Evolutionary conservation across 2,888 invertebrate genomes (phyloP), one percentile per base, ranked within the genome.

Genomic region (Lysandra bellargus): DNA sequence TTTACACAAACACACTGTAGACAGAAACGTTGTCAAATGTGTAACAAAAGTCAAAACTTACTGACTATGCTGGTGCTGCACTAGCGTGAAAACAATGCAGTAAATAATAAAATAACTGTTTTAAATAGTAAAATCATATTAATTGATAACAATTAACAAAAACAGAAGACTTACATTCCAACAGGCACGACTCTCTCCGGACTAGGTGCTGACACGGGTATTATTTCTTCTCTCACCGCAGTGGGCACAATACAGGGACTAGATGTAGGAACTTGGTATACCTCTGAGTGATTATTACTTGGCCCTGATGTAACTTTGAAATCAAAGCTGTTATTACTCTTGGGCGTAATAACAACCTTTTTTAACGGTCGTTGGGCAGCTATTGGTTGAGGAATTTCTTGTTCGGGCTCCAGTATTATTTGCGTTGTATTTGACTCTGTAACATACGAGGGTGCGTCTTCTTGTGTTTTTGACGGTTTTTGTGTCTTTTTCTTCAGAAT

Each of bases 91-190:
- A 40, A 40, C 40, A 40, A 5, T 40, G 40, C 40, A 40, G 5
- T 40, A 5, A 37, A 37, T 37, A 37, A 37, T 37, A 37, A 37
- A 37, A 37, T 37, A 37, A 37, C 2, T 37, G 37, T 37, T 37
- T 37, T 37, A 37, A 37, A 23, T 23, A 40, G 40, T 40, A 40
- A 40, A 40, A 40, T 40, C 40, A 40, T 40, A 23, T 40, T 40
- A 44, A 44, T 44, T 7, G 61, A 53, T 53, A 79, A 77, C 4
- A 73, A 40, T 30, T 61, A 6, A 6, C n/a, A 6, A 23, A 7
- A 7, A 61, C 6, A 61, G 23, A n/a, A 81, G 82, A 90, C 91
- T 91, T 82, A 92, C 92, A 91, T 80, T 74, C 88, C 88, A 23
- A 92, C 88, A 4, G 92, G 91, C 23, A 91, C 90, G 6, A 90